phyloP scores from a whole-genome alignment of 1,140 invertebrate genomes.

The Vanessa tameamea region DNA sequence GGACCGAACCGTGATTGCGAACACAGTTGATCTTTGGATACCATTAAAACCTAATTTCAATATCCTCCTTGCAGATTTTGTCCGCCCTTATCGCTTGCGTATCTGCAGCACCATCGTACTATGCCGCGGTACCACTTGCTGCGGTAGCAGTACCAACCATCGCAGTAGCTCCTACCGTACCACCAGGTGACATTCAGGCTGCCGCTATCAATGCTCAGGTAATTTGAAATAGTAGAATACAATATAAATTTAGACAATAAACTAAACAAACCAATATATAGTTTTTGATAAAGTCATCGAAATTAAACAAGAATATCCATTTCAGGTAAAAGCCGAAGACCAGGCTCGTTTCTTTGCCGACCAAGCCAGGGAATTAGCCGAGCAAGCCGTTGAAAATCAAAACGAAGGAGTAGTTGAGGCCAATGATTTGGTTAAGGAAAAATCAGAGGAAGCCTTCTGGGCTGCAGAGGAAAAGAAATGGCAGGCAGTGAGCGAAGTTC shows the following conservation, averaged over 20 bases:
- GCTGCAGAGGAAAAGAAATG: slow-evolving; percentile 60
- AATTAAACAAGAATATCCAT: background rate
- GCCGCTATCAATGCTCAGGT: slow-evolving; percentile 64
- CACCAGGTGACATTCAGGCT: slow-evolving; percentile 61
- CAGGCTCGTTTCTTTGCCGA: slow-evolving; percentile 47
- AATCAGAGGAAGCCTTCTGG: slow-evolving; percentile 42
- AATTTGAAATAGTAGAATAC: background rate
- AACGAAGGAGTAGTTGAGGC: slow-evolving; percentile 52
- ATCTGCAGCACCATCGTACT: slow-evolving; percentile 51
- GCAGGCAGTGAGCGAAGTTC: slow-evolving; percentile 53
- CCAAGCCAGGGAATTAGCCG: slow-evolving; percentile 48
- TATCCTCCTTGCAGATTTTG: slow-evolving; percentile 53
- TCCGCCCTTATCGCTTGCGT: slow-evolving; percentile 61
- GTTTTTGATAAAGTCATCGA: background rate
- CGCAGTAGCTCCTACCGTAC: slow-evolving; percentile 48
- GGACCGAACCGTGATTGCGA: too few species aligned
- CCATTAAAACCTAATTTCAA: background rate
- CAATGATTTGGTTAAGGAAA: slow-evolving; percentile 50
- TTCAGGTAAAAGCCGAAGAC: slow-evolving; percentile 50
- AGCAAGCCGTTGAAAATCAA: slow-evolving; percentile 51
- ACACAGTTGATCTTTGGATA: too few species aligned
- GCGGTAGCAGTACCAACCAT: slow-evolving; percentile 34
- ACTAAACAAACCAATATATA: too few species aligned
- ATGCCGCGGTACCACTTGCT: slow-evolving; percentile 7
- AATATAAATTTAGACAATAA: background rate